Percentiles rank a stretch among this genome's conserved stretches.
These are phyloP conservation scores for Sebastes baramenuke DNA, from an alignment of 2,797 vertebrate species.

Conservation along the genomic window DNA sequence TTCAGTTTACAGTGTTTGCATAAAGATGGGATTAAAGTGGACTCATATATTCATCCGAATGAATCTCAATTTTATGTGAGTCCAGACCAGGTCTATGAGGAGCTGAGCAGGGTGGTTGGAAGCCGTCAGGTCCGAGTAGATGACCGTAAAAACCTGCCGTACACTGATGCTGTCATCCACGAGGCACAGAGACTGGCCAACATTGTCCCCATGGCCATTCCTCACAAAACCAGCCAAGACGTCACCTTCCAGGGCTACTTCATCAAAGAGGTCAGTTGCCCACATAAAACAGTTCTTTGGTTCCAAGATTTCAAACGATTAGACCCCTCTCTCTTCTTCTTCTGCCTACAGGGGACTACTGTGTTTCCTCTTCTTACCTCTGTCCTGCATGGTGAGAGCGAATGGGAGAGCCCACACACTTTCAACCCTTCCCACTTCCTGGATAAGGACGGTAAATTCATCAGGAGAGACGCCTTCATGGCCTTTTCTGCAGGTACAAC, in stretches of 20 bases:
- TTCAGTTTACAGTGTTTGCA: not conserved
- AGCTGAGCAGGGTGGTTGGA: constrained; percentile 35
- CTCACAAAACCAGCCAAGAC: constrained; percentile 64
- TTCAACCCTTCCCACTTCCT: constrained; percentile 80
- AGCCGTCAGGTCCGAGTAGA: constrained; percentile 41
- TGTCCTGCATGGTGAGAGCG: constrained; percentile 68
- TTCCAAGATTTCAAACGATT: not conserved
- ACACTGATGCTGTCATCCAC: constrained; percentile 72
- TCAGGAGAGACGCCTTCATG: constrained; percentile 72
- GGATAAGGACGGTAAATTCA: constrained; percentile 57
- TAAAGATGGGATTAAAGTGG: no score
- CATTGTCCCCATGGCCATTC: constrained; percentile 46
- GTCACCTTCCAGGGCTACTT: constrained; percentile 69
- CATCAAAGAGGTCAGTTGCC: constrained; percentile 60
- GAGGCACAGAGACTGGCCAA: constrained; percentile 70
- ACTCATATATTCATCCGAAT: not conserved
- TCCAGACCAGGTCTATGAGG: constrained; percentile 20
- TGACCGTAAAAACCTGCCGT: constrained; percentile 69
- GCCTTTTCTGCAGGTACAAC: constrained; percentile 77
- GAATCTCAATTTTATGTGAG: not conserved
- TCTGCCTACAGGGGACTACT: constrained; percentile 59
- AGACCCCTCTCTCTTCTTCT: not conserved
- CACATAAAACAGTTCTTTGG: not conserved
- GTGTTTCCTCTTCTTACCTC: constrained; percentile 74
- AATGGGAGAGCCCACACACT: constrained; percentile 73